These are phyloP conservation scores for Brachionus rotundiformis DNA, from an alignment of 1,140 invertebrate genomes.

Conservation along the genomic window DNA sequence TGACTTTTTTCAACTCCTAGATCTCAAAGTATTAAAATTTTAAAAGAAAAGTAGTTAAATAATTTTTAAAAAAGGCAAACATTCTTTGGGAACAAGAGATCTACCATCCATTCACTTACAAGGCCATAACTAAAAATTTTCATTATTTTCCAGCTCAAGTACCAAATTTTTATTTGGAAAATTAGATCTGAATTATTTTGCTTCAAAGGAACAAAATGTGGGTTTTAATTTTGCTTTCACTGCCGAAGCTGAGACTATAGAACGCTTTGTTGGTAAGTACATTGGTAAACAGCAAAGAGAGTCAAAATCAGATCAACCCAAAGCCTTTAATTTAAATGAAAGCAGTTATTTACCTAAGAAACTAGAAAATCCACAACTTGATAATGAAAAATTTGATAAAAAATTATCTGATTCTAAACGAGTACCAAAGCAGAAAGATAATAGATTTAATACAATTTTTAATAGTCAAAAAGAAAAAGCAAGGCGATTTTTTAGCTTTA, in stretches of 20 bases:
- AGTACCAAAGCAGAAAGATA: background rate
- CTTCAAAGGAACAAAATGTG: constrained; percentile 13
- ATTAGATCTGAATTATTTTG: too few species aligned
- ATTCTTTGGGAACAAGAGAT: constrained; percentile 33
- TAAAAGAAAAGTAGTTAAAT: background rate
- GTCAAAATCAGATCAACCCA: background rate
- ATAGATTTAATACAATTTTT: constrained; percentile 13
- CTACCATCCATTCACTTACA: background rate
- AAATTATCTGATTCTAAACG: background rate
- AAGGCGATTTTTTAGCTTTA: background rate
- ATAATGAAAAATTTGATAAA: background rate
- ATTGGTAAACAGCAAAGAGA: background rate
- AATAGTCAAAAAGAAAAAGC: constrained; percentile 11
- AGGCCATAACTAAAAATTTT: background rate
- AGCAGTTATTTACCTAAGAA: background rate
- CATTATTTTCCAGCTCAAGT: constrained; percentile 38
- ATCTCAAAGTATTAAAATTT: constrained; percentile 1
- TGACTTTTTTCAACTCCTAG: background rate
- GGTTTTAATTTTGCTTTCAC: constrained; percentile 20
- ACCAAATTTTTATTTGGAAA: too few species aligned
- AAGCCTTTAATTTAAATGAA: background rate
- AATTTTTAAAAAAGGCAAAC: background rate
- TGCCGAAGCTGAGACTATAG: background rate
- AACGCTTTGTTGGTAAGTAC: background rate
- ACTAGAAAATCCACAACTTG: background rate